Percentiles rank a stretch among this genome's conserved stretches.
phyloP scores from a whole-genome alignment of 2,113 vertebrate species.

The Lonchura striata region DNA sequence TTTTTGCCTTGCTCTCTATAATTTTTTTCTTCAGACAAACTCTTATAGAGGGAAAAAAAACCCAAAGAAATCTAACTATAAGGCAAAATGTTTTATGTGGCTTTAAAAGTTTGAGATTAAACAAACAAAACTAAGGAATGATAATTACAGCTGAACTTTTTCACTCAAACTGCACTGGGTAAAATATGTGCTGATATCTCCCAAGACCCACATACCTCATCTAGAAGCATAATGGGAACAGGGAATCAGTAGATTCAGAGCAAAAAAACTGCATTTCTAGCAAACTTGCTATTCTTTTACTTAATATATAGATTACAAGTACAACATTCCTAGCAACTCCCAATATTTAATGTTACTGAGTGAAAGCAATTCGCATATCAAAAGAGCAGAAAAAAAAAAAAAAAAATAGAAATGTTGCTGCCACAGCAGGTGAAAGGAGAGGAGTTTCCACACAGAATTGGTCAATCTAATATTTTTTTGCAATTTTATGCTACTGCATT shows the following conservation, averaged over 20 bases:
- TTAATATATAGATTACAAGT: background rate
- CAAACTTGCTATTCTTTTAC: background rate
- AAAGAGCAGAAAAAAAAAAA: background rate
- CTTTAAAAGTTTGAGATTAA: slow-evolving; percentile 60
- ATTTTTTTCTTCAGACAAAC: slow-evolving; percentile 22
- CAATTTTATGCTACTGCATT: background rate
- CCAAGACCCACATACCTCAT: background rate
- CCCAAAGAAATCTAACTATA: too few species aligned
- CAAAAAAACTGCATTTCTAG: background rate
- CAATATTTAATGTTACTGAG: background rate
- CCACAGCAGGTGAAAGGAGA: background rate
- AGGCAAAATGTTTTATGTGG: background rate
- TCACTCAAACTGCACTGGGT: background rate
- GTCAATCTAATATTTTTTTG: background rate
- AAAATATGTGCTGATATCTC: background rate
- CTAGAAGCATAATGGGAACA: background rate
- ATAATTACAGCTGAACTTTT: background rate
- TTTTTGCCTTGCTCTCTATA: background rate
- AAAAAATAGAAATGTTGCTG: background rate
- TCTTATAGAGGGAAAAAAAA: background rate
- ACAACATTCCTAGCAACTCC: background rate
- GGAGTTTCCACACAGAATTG: background rate
- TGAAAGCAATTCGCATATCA: background rate
- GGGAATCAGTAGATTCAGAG: background rate
- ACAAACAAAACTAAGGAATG: background rate